phyloP scores from a whole-genome alignment of 2,113 vertebrate genomes.

The Sinocyclocheilus anophthalmus region DNA sequence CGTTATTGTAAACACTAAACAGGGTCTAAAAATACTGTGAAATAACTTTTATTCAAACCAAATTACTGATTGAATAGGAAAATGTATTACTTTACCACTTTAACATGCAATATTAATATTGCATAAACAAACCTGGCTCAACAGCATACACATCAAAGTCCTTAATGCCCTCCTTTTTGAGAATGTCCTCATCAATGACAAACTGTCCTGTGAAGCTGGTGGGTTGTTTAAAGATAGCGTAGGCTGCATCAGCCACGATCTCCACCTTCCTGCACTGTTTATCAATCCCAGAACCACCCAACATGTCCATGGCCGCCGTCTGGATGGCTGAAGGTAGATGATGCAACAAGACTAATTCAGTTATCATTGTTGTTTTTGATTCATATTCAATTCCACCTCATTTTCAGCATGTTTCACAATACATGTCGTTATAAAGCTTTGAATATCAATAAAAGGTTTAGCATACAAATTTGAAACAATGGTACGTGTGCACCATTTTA shows the following conservation, averaged over 20 bases:
- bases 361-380: background rate
- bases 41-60: background rate
- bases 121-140: conserved; percentile 82
- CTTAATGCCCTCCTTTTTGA: conserved; percentile 83
- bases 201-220: conserved; percentile 91
- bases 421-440: background rate
- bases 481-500: background rate
- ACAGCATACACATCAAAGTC: conserved; percentile 92
- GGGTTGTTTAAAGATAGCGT: conserved; percentile 84
- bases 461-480: background rate
- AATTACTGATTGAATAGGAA: background rate
- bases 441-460: background rate
- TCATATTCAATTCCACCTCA: background rate
- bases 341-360: background rate
- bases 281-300: conserved; percentile 82
- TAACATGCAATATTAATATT: background rate
- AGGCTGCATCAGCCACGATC: conserved; percentile 95
- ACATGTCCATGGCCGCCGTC: conserved; percentile 95
- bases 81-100: too few species aligned
- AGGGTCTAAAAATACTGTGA: background rate
- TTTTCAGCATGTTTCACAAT: background rate
- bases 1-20: background rate
- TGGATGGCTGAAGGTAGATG: conserved; percentile 80
- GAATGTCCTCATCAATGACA: conserved; percentile 88
- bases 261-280: conserved; percentile 91